phyloP scores from a whole-genome alignment of 1,140 invertebrate species.

The Ceratosolen fusciceps region DNA sequence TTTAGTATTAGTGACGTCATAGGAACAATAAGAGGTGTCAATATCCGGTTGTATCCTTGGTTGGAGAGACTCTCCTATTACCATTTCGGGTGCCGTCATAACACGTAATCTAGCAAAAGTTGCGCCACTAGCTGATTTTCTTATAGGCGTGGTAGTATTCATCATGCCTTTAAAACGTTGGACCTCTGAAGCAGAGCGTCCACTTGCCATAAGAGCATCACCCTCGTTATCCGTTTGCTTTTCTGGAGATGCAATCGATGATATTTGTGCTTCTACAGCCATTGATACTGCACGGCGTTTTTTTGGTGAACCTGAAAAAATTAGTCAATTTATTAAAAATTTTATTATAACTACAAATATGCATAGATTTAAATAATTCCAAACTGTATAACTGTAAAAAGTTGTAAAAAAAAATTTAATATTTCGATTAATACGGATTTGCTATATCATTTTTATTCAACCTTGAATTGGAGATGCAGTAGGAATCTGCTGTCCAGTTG shows the following conservation, averaged over 20 bases:
- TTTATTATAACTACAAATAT: not conserved
- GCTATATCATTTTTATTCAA: conserved; percentile 41
- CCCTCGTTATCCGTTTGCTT: conserved; percentile 72
- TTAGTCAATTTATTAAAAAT: not conserved
- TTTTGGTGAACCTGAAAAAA: conserved; percentile 69
- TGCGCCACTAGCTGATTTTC: conserved; percentile 68
- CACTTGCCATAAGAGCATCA: conserved; percentile 72
- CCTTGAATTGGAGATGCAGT: conserved; percentile 64
- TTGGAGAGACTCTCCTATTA: conserved; percentile 70
- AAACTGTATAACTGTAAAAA: not conserved
- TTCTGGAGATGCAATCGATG: conserved; percentile 62
- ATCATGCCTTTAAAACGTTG: conserved; percentile 60
- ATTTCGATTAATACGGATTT: not conserved
- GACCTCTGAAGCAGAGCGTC: conserved; percentile 68
- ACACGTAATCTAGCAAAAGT: conserved; percentile 67
- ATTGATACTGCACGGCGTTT: conserved; percentile 73
- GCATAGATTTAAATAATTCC: not conserved
- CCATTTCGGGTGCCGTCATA: conserved; percentile 61
- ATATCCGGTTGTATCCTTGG: conserved; percentile 74
- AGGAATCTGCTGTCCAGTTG: conserved; percentile 58
- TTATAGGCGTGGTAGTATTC: conserved; percentile 63
- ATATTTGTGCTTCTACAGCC: conserved; percentile 68
- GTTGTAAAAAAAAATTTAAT: not conserved
- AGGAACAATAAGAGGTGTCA: conserved; percentile 74
- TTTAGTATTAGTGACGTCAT: conserved; percentile 68